These are phyloP conservation scores for Geophilus truncorum DNA, from an alignment of 2,888 invertebrate species.

Conservation along the genomic window DNA sequence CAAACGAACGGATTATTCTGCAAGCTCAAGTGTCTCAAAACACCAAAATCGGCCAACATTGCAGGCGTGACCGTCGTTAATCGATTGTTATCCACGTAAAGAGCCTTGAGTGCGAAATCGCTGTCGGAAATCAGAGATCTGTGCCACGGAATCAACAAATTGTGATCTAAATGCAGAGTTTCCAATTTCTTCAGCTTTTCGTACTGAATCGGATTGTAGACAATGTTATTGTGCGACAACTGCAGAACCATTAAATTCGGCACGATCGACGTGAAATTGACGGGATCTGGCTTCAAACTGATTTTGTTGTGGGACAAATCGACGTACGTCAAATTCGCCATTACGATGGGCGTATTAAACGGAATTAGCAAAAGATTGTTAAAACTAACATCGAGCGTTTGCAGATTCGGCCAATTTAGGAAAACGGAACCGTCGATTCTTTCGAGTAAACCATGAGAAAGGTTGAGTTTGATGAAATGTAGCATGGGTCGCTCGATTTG, in stretches of 20 bases:
- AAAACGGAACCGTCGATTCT: not conserved
- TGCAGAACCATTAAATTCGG: constrained; percentile 72
- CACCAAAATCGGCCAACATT: not conserved
- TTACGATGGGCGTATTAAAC: not conserved
- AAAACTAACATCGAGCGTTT: not conserved
- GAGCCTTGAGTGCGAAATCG: not conserved
- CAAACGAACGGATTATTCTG: not conserved
- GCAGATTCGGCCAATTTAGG: not conserved
- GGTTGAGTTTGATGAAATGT: not conserved
- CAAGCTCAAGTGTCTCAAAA: not conserved
- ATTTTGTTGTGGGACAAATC: constrained; percentile 73
- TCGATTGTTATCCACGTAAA: not conserved
- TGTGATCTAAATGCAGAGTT: not conserved
- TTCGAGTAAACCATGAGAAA: not conserved
- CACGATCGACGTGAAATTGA: constrained; percentile 70
- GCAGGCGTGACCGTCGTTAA: not conserved
- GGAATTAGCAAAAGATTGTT: not conserved
- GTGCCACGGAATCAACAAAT: not conserved
- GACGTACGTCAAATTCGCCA: constrained; percentile 67
- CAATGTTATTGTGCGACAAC: constrained; percentile 61
- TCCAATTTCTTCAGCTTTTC: not conserved
- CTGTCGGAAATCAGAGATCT: not conserved
- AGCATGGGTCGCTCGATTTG: not conserved
- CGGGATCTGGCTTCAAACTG: constrained; percentile 74
- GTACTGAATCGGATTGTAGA: not conserved